Evolutionary conservation across 2,113 vertebrate species (phyloP).

Genomic region (Podarcis muralis): DNA sequence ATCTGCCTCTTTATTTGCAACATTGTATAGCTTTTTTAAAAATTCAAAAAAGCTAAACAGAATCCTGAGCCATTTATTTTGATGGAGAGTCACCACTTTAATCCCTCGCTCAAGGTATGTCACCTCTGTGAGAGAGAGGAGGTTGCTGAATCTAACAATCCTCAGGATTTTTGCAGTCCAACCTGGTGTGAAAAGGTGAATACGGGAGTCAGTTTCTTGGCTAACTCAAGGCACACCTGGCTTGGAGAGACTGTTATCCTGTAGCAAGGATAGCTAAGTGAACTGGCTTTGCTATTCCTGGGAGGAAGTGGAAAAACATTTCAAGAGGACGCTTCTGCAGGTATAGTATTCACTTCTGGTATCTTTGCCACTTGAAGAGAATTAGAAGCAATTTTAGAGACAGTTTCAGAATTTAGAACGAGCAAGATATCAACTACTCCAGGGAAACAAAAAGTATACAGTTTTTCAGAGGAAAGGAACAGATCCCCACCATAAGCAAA

Average conservation of each 20-base stretch:
- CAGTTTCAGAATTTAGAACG: not conserved
- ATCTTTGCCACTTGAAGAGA: not conserved
- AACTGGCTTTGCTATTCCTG: not conserved
- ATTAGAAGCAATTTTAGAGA: not conserved
- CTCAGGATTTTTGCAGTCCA: not conserved
- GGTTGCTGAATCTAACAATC: not conserved
- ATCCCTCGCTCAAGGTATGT: not conserved
- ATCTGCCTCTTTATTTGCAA: not conserved
- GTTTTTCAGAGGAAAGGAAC: not conserved
- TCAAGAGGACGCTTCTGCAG: not conserved
- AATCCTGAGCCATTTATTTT: not conserved
- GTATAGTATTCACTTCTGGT: not conserved
- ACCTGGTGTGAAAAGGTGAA: not conserved
- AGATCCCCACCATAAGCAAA: not conserved
- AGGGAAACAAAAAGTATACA: not conserved
- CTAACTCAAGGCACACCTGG: not conserved
- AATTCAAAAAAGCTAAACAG: not conserved
- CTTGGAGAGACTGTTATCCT: not conserved
- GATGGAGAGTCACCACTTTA: not conserved
- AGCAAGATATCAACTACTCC: not conserved
- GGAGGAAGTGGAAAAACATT: not conserved
- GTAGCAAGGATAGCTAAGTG: not conserved
- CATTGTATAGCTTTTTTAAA: not conserved
- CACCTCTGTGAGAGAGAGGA: not conserved
- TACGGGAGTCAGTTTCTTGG: not conserved